phyloP scores from a whole-genome alignment of 2,888 invertebrate species.

The Drosophila subquinaria region DNA sequence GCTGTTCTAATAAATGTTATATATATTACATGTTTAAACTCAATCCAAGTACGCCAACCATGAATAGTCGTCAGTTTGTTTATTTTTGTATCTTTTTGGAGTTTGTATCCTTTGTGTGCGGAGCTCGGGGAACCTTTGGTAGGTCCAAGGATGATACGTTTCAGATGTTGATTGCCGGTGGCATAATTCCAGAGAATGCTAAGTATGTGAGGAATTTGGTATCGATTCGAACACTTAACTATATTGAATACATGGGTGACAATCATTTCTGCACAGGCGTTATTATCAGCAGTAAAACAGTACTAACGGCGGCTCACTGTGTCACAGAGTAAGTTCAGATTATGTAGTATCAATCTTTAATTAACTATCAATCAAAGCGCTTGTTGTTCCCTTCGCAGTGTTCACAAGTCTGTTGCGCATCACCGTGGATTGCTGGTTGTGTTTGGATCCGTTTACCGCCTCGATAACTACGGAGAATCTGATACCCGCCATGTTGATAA shows the following conservation, averaged over 20 bases:
- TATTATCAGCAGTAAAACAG: slow-evolving; percentile 50
- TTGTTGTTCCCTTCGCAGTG: slow-evolving; percentile 17
- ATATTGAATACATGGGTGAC: slow-evolving; percentile 44
- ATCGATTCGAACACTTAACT: slow-evolving; percentile 55
- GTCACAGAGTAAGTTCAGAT: slow-evolving; percentile 57
- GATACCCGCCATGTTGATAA: slow-evolving; percentile 37
- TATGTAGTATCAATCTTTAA: no score
- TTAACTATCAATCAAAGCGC: neutral
- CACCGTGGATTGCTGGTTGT: slow-evolving; percentile 46
- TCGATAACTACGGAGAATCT: neutral
- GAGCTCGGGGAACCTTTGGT: slow-evolving; percentile 35
- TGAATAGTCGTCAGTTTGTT: slow-evolving; percentile 9
- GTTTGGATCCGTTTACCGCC: slow-evolving; percentile 31
- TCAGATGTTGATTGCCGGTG: slow-evolving; percentile 62
- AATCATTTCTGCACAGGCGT: slow-evolving; percentile 68
- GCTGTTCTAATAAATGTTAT: slow-evolving; percentile 48
- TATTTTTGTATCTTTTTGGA: slow-evolving; percentile 7
- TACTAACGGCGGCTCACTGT: slow-evolving; percentile 68
- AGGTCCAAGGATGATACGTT: slow-evolving; percentile 50
- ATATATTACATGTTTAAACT: slow-evolving; percentile 11
- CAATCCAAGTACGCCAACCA: slow-evolving; percentile 16
- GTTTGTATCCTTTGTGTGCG: neutral
- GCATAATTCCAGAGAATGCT: slow-evolving; percentile 26
- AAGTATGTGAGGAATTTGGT: slow-evolving; percentile 40
- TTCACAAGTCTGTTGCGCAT: slow-evolving; percentile 52